phyloP scores from a whole-genome alignment of 2,888 invertebrate genomes.

The Rhamnusium bicolor region DNA sequence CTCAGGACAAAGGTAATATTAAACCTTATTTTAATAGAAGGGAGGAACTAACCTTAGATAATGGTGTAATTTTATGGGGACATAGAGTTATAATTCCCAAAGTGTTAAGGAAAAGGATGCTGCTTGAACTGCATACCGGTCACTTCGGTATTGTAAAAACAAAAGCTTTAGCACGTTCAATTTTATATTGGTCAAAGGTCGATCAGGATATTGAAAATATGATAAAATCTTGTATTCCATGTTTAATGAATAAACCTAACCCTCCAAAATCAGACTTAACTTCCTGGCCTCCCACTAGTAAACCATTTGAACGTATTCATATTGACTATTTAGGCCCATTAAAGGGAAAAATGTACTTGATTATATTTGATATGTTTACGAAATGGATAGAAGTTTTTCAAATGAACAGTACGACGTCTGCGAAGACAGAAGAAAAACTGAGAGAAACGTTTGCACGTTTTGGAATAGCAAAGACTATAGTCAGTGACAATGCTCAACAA shows the following conservation, averaged over 20 bases:
- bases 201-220: slow-evolving; percentile 56
- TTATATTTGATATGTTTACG: slow-evolving; percentile 65
- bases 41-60: slow-evolving; percentile 35
- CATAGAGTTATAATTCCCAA: slow-evolving; percentile 36
- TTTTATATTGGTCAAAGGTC: slow-evolving; percentile 57
- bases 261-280: slow-evolving; percentile 50
- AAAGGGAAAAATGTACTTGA: slow-evolving; percentile 24
- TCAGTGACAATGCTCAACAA: not conserved
- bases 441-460: slow-evolving; percentile 52
- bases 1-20: too few relatives aligned
- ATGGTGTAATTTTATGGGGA: slow-evolving; percentile 41
- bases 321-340: slow-evolving; percentile 66
- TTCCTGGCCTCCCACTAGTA: slow-evolving; percentile 52
- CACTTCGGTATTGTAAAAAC: slow-evolving; percentile 52
- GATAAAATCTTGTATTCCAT: slow-evolving; percentile 53
- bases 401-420: slow-evolving; percentile 32
- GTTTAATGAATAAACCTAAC: slow-evolving; percentile 54
- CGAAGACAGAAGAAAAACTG: slow-evolving; percentile 33
- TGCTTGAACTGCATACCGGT: slow-evolving; percentile 46
- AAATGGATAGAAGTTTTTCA: slow-evolving; percentile 67
- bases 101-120: slow-evolving; percentile 31
- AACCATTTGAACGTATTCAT: slow-evolving; percentile 65
- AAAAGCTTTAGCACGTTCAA: slow-evolving; percentile 48
- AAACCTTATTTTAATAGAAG: slow-evolving; percentile 10
- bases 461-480: slow-evolving; percentile 49